Percentiles rank a stretch among this genome's conserved stretches.
These are phyloP conservation scores for Chaenodraco wilsoni DNA, from an alignment of 2,797 vertebrate species.

Conservation along the genomic window DNA sequence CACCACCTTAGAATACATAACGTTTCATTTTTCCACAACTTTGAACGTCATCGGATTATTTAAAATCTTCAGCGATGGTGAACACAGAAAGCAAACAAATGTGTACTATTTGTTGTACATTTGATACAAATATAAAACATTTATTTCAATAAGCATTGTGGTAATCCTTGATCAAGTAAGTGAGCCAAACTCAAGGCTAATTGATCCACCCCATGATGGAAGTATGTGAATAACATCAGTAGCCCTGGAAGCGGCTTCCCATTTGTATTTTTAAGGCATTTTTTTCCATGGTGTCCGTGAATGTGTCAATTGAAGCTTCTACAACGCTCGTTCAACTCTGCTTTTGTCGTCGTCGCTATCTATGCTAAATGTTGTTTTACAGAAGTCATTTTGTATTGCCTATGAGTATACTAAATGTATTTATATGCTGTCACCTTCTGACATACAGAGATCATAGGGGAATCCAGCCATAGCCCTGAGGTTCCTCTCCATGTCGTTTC, in stretches of 20 bases:
- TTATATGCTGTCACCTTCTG: slow-evolving; percentile 42
- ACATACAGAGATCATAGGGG: slow-evolving; percentile 89
- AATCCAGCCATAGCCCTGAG: slow-evolving; percentile 67
- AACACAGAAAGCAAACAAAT: not conserved
- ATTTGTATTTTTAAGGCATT: not conserved
- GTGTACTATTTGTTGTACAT: not conserved
- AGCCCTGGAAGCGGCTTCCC: not conserved
- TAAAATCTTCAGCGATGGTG: not conserved
- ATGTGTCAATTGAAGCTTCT: not conserved
- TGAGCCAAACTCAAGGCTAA: not conserved
- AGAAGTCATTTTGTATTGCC: not conserved
- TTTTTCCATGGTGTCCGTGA: not conserved
- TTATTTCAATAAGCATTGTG: not conserved
- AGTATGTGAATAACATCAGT: not conserved
- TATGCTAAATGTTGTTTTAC: not conserved
- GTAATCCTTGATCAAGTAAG: not conserved
- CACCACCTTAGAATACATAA: not conserved
- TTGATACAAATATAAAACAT: not conserved
- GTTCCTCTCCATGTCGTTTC: slow-evolving; percentile 63
- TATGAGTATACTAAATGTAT: slow-evolving; percentile 5
- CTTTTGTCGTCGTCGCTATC: slow-evolving; percentile 13
- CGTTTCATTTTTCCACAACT: not conserved
- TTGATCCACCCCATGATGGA: not conserved
- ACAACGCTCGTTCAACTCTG: not conserved
- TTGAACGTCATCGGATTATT: not conserved